Conservation (phyloP, 2,888 invertebrate species). For the Amblyjoppa fuscipennis region DNA sequence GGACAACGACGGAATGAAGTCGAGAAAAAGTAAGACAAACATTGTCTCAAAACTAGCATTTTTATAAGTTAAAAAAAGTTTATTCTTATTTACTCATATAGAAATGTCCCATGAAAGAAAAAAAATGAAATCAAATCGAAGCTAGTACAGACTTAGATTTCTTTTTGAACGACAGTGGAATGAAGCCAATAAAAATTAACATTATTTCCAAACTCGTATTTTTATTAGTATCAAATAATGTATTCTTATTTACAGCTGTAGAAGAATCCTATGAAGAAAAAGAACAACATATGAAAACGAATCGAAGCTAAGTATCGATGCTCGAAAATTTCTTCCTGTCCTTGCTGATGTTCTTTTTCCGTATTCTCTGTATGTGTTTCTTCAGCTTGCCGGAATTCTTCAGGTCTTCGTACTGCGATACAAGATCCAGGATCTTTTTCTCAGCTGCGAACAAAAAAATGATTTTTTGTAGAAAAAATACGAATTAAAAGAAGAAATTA, state of each 20-base stretch:
- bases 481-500: too few relatives aligned
- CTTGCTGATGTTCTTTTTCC: conserved; percentile 89
- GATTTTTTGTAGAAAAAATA: background rate
- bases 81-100: conserved; percentile 14
- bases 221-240: background rate
- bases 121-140: background rate
- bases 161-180: conserved; percentile 88
- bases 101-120: background rate
- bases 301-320: conserved; percentile 21
- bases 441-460: conserved; percentile 89
- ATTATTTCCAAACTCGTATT: background rate
- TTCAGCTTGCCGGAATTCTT: conserved; percentile 92
- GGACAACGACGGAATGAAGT: conserved; percentile 86
- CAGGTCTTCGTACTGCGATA: conserved; percentile 92
- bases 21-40: background rate
- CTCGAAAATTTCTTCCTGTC: conserved; percentile 75
- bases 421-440: conserved; percentile 90
- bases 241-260: background rate
- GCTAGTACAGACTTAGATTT: conserved; percentile 81
- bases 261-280: background rate
- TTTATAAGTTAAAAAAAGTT: conserved; percentile 35
- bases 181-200: background rate
- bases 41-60: background rate
- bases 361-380: conserved; percentile 92
- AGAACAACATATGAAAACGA: background rate